Conservation (phyloP, 2,888 invertebrate species). For the Anthophora plumipes region DNA sequence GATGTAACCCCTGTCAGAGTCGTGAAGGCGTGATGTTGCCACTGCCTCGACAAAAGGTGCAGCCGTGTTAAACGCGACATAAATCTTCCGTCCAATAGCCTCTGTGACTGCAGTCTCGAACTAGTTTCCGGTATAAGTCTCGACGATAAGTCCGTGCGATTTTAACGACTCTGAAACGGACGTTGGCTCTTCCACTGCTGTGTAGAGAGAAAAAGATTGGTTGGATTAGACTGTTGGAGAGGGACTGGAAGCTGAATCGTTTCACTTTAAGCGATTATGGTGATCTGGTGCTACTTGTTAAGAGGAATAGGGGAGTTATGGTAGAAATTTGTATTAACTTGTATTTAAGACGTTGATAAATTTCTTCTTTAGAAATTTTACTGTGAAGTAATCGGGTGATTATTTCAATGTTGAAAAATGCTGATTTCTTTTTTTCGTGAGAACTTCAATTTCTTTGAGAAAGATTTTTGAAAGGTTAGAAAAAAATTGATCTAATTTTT, state of each 20-base stretch:
- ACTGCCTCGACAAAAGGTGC: constrained; percentile 73
- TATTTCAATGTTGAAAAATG: no score
- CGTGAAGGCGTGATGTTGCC: constrained; percentile 71
- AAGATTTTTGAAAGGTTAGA: no score
- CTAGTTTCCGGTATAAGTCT: constrained; percentile 48
- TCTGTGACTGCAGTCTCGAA: constrained; percentile 43
- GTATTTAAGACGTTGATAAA: background rate
- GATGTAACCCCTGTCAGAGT: constrained; percentile 48
- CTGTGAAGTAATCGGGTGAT: background rate
- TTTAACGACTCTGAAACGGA: constrained; percentile 21
- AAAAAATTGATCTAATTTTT: no score
- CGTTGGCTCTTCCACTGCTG: background rate
- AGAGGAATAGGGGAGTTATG: background rate
- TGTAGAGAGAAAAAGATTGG: background rate
- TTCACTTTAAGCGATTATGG: background rate
- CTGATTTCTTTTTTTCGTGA: no score
- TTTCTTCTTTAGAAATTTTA: background rate
- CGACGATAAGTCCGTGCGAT: constrained; percentile 11
- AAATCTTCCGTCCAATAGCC: constrained; percentile 57
- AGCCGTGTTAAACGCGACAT: constrained; percentile 55
- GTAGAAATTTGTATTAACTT: background rate
- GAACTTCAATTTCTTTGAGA: no score
- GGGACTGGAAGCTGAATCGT: background rate
- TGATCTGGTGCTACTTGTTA: background rate
- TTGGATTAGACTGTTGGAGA: no score